These are phyloP conservation scores for Gadopsis bispinosus DNA, from an alignment of 2,797 vertebrate species.

Conservation along the genomic window DNA sequence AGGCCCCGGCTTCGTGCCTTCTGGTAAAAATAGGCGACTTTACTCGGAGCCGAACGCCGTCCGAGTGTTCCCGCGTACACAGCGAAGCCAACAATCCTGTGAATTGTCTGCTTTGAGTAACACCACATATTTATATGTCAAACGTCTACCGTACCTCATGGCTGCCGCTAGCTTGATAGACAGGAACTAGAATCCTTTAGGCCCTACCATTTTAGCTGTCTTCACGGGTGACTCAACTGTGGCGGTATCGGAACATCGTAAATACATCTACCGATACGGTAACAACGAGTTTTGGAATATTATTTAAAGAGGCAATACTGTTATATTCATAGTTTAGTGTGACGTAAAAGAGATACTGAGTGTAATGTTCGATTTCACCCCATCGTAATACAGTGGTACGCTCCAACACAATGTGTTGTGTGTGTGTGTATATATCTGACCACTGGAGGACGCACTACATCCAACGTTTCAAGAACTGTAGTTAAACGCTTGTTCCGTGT, in stretches of 20 bases:
- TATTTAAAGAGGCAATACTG: rapidly evolving
- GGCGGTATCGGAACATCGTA: not conserved
- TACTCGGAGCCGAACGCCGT: rapidly evolving
- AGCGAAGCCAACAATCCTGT: rapidly evolving
- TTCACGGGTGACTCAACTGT: conserved; percentile 13
- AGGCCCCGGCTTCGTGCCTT: conserved; percentile 25
- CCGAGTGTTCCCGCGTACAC: rapidly evolving
- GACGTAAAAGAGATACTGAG: not conserved
- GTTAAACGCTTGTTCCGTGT: not conserved
- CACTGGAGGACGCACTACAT: conserved; percentile 34
- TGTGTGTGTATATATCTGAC: not conserved
- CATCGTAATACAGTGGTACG: conserved; percentile 51
- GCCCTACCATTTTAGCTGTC: conserved; percentile 51
- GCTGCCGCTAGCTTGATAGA: conserved; percentile 59
- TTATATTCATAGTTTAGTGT: not conserved
- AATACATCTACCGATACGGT: rapidly evolving
- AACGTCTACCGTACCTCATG: conserved; percentile 71
- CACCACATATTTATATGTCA: not conserved
- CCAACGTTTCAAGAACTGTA: not conserved
- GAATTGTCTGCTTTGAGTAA: rapidly evolving
- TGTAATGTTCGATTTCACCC: rapidly evolving
- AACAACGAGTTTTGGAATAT: rapidly evolving
- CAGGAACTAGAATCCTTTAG: conserved; percentile 32
- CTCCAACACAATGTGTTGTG: conserved; percentile 17
- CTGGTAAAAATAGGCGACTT: not conserved